Percentiles rank a stretch among this genome's conserved stretches.
These are phyloP conservation scores for Drosophila jambulina DNA, from an alignment of 1,140 invertebrate species.

Conservation along the genomic window DNA sequence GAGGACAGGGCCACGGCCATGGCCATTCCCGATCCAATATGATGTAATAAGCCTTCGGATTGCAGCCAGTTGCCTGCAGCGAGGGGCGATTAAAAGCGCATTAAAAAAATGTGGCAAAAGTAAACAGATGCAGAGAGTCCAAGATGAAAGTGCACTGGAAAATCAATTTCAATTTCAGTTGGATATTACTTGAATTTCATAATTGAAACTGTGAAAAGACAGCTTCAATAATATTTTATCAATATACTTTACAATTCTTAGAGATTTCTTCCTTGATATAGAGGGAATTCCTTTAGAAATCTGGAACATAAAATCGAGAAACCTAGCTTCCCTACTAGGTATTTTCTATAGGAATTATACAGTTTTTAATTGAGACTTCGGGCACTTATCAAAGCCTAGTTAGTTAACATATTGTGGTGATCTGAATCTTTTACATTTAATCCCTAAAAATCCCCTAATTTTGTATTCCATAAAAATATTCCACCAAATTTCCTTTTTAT, in stretches of 20 bases:
- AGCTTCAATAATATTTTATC: neutral
- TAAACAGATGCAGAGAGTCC: slow-evolving; percentile 21
- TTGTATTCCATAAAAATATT: too few relatives aligned
- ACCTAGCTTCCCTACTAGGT: neutral
- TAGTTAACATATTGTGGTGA: too few relatives aligned
- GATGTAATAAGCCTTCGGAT: slow-evolving; percentile 70
- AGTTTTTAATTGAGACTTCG: too few relatives aligned
- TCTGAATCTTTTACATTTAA: too few relatives aligned
- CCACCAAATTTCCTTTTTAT: too few relatives aligned
- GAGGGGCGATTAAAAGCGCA: slow-evolving; percentile 58
- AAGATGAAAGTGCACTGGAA: slow-evolving; percentile 6
- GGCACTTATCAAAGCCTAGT: too few relatives aligned
- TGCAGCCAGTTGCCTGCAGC: slow-evolving; percentile 19
- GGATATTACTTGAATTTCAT: neutral
- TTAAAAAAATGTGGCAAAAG: slow-evolving; percentile 59
- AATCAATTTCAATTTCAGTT: too few relatives aligned
- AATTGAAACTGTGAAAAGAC: too few relatives aligned
- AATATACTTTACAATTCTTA: neutral
- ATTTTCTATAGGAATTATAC: neutral
- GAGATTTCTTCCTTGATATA: too few relatives aligned
- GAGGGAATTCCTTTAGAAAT: neutral
- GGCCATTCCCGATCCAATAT: slow-evolving; percentile 53
- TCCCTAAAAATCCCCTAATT: too few relatives aligned
- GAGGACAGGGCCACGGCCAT: slow-evolving; percentile 24
- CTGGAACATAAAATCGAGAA: neutral